Evolutionary conservation across 2,113 vertebrate genomes (phyloP), one percentile per base, ranked within the genome.

Genomic region (Catharus bicknelli): DNA sequence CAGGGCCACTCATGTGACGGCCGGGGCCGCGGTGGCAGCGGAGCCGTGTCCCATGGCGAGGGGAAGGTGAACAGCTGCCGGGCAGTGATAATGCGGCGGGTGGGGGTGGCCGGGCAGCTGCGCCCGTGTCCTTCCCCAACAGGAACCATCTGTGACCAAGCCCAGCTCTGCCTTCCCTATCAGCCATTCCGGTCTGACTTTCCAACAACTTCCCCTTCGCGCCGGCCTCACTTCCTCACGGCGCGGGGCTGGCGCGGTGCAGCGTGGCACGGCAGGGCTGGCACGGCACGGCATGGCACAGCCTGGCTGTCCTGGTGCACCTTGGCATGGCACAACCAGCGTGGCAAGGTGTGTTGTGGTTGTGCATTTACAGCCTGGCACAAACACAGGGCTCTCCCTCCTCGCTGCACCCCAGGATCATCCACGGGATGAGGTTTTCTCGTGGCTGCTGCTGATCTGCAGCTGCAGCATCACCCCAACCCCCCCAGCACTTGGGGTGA

Each of bases 131-230:
- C 96, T 98, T 98, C 98, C 97, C 97, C 97, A 85, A 97, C 98
- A 98, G 98, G 98, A 99, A 98, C 98, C 98, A 99, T 98, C 98
- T 99, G 98, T 91, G 94, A 95, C 95, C 94, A 91, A 86, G 96
- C 96, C 97, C 95, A 67, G 95, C 91, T 86, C 86, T 87, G 84
- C 75, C 96, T 96, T 96, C 96, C 95, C 95, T 90, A 94, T 63
- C 84, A 83, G 95, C 95, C 96, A 88, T 97, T 97, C 97, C 83
- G 95, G 93, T 90, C 88, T 90, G 95, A 95, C 95, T 97, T 96
- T 94, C 97, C 97, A 96, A 97, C 94, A 94, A 95, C 97, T 98
- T 98, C 98, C 98, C 96, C 96, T 95, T 95, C 61, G 7, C 3
- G 11, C 89, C 38, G 78, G 88, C 96, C 95, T 95, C 90, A 48